These are phyloP conservation scores for Eurytoma adleriae DNA, from an alignment of 2,888 invertebrate genomes.

Conservation along the genomic window DNA sequence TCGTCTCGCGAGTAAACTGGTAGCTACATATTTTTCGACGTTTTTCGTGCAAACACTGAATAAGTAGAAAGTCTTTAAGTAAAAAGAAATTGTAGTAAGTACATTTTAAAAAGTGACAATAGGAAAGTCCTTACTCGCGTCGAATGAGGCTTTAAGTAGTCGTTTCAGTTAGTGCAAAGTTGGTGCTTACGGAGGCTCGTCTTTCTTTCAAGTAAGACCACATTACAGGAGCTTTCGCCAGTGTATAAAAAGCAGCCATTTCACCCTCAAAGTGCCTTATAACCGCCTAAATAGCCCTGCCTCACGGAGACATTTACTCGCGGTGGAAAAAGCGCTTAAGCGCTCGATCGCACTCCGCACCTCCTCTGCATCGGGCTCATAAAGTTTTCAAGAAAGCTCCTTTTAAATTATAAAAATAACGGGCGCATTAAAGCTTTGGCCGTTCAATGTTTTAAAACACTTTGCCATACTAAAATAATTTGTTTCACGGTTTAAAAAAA, in stretches of 20 bases:
- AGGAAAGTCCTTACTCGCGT: neutral
- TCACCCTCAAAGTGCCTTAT: slow-evolving; percentile 60
- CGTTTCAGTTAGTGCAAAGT: slow-evolving; percentile 4
- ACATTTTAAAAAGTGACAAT: neutral
- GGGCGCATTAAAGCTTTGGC: neutral
- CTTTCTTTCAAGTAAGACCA: slow-evolving; percentile 29
- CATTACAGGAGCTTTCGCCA: slow-evolving; percentile 34
- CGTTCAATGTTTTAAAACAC: too few relatives aligned
- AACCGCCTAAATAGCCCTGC: slow-evolving; percentile 54
- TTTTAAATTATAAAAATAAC: slow-evolving; percentile 36
- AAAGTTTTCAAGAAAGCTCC: neutral
- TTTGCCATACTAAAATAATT: too few relatives aligned
- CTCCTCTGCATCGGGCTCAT: neutral
- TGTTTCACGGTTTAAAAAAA: too few relatives aligned
- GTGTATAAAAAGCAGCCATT: slow-evolving; percentile 60
- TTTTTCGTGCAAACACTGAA: too few relatives aligned
- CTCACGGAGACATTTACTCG: slow-evolving; percentile 23
- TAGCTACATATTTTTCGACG: too few relatives aligned
- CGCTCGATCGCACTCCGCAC: neutral
- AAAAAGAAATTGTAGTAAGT: too few relatives aligned
- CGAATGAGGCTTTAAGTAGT: slow-evolving; percentile 23
- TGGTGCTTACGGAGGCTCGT: slow-evolving; percentile 5
- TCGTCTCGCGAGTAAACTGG: too few relatives aligned
- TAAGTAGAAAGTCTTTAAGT: too few relatives aligned
- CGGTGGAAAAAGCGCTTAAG: slow-evolving; percentile 41